These are phyloP conservation scores for Brachyptera putata DNA, from an alignment of 2,888 invertebrate genomes.

Conservation along the genomic window DNA sequence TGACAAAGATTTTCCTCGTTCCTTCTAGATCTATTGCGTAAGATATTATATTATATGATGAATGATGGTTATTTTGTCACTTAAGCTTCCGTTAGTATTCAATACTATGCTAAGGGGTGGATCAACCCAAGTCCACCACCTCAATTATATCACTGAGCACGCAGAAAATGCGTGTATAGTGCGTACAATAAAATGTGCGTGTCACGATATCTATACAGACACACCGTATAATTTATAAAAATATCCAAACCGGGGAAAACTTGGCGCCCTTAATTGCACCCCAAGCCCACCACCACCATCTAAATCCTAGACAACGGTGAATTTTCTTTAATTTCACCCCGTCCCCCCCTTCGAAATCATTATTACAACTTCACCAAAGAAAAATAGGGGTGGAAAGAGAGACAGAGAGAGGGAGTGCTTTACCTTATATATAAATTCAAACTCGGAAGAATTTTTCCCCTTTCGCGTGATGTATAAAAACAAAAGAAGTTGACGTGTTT, in stretches of 20 bases:
- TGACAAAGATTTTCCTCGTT: too few species aligned
- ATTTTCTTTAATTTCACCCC: slow-evolving; percentile 23
- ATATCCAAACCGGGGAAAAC: not conserved
- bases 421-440: too few species aligned
- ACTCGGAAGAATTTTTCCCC: not conserved
- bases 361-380: too few species aligned
- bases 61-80: slow-evolving; percentile 4
- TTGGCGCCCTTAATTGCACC: slow-evolving; percentile 2
- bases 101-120: not conserved
- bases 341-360: too few species aligned
- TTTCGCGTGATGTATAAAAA: not conserved
- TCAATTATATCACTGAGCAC: not conserved
- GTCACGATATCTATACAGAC: too few species aligned
- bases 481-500: slow-evolving; percentile 2
- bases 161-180: not conserved
- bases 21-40: too few species aligned
- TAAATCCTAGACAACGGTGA: too few species aligned
- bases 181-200: not conserved
- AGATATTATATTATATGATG: too few species aligned
- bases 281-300: too few species aligned
- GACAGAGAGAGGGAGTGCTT: not conserved
- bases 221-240: not conserved
- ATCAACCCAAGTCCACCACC: not conserved
- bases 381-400: not conserved
- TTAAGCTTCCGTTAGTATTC: too few species aligned